Evolutionary conservation across 2,888 invertebrate species (phyloP).

Genomic region (Liopterus haemorrhoidalis): DNA sequence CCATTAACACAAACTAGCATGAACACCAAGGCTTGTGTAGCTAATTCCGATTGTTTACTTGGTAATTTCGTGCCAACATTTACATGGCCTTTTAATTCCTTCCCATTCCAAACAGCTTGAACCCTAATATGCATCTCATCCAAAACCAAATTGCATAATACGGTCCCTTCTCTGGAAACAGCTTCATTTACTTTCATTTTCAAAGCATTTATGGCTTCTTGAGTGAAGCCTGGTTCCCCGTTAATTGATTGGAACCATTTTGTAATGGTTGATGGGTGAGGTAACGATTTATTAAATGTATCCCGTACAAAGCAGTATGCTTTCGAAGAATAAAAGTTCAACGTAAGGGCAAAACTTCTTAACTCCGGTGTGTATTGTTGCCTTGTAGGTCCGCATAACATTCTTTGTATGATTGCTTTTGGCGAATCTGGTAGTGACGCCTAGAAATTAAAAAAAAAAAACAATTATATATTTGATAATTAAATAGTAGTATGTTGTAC

Average conservation of each 20-base stretch:
- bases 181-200: slow-evolving; percentile 18
- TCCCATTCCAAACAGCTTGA: slow-evolving; percentile 27
- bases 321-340: slow-evolving; percentile 20
- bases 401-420: neutral
- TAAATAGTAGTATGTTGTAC: neutral
- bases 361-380: slow-evolving; percentile 12
- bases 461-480: too few relatives aligned
- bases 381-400: too few relatives aligned
- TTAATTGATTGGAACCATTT: slow-evolving; percentile 29
- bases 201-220: slow-evolving; percentile 29
- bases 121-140: slow-evolving; percentile 33
- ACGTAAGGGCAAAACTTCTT: slow-evolving; percentile 16
- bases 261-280: slow-evolving; percentile 24
- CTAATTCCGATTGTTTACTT: slow-evolving; percentile 10
- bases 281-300: slow-evolving; percentile 20
- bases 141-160: slow-evolving; percentile 29
- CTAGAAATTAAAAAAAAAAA: slow-evolving; percentile 1
- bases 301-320: slow-evolving; percentile 20
- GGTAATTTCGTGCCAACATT: slow-evolving; percentile 21
- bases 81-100: slow-evolving; percentile 22
- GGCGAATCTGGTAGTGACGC: slow-evolving; percentile 9
- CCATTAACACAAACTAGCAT: slow-evolving; percentile 33
- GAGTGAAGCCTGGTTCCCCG: slow-evolving; percentile 29
- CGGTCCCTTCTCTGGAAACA: slow-evolving; percentile 11
- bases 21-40: slow-evolving; percentile 33